A percentile compares a stretch with the other conserved stretches of the same genome.
These are phyloP conservation scores for Athrips mouffetella DNA, from an alignment of 2,888 invertebrate genomes.

Conservation along the genomic window DNA sequence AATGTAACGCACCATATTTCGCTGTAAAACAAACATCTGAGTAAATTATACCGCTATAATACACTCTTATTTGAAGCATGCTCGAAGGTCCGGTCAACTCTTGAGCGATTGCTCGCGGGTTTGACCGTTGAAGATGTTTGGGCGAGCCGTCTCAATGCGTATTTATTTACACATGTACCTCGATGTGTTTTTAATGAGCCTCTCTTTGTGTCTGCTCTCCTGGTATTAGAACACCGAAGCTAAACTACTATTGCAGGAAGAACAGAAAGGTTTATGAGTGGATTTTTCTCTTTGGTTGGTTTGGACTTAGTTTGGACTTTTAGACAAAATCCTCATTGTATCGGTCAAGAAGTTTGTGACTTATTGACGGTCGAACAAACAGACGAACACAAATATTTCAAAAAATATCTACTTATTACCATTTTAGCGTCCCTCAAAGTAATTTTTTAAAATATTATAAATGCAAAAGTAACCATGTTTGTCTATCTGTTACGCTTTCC, in stretches of 20 bases:
- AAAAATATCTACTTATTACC: too few species aligned
- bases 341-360: too few species aligned
- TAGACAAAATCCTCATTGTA: too few species aligned
- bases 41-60: conserved; percentile 1
- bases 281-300: too few species aligned
- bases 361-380: too few species aligned
- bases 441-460: too few species aligned
- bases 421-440: too few species aligned
- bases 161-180: conserved; percentile 71
- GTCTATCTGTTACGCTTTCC: too few species aligned
- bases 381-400: too few species aligned
- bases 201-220: conserved; percentile 28
- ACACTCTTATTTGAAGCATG: background rate
- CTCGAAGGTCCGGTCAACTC: conserved; percentile 24
- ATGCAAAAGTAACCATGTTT: too few species aligned
- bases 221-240: conserved; percentile 22
- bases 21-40: background rate
- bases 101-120: conserved; percentile 27
- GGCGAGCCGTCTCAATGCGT: conserved; percentile 45
- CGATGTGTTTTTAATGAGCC: conserved; percentile 71
- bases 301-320: too few species aligned
- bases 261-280: too few species aligned
- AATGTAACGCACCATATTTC: background rate
- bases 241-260: background rate
- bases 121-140: conserved; percentile 62